Conservation (phyloP, 2,888 invertebrate species). For the Euproctis similis region DNA sequence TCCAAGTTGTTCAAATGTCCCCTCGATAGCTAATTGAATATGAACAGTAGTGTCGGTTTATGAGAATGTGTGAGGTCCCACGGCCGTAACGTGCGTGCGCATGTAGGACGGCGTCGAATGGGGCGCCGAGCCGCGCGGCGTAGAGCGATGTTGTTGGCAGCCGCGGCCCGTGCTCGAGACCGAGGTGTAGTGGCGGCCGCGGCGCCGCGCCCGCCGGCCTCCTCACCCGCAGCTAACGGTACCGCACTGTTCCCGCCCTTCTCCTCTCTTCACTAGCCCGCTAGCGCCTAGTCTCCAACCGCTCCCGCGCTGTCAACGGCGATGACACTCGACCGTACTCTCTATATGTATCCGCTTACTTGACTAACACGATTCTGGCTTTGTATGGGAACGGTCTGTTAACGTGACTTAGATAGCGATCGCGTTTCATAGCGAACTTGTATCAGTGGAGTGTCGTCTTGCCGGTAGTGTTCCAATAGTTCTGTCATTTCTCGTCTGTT, state of each 20-base stretch:
- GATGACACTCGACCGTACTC: neutral
- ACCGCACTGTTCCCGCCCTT: slow-evolving; percentile 36
- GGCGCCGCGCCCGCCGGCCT: slow-evolving; percentile 66
- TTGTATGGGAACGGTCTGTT: too few relatives aligned
- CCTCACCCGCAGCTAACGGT: slow-evolving; percentile 72
- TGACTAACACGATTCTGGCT: too few relatives aligned
- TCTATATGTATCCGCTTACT: too few relatives aligned
- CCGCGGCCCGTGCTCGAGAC: slow-evolving; percentile 72
- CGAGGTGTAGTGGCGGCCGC: slow-evolving; percentile 75
- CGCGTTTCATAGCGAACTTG: too few relatives aligned
- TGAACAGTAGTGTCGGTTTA: slow-evolving; percentile 4
- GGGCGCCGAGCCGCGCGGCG: slow-evolving; percentile 65
- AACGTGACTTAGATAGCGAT: too few relatives aligned
- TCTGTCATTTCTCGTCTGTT: slow-evolving; percentile 48
- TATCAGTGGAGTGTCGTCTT: slow-evolving; percentile 42
- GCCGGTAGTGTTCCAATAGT: slow-evolving; percentile 43
- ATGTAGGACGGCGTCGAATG: slow-evolving; percentile 71
- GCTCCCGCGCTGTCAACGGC: neutral
- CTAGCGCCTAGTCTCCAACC: slow-evolving; percentile 4
- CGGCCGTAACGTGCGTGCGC: slow-evolving; percentile 50
- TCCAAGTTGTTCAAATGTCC: too few relatives aligned
- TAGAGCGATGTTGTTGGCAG: slow-evolving; percentile 74
- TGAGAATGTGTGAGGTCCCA: slow-evolving; percentile 35
- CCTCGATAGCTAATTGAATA: too few relatives aligned
- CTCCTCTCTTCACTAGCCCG: slow-evolving; percentile 1